phyloP scores from a whole-genome alignment of 1,140 invertebrate genomes.

The Agraylea sexmaculata region DNA sequence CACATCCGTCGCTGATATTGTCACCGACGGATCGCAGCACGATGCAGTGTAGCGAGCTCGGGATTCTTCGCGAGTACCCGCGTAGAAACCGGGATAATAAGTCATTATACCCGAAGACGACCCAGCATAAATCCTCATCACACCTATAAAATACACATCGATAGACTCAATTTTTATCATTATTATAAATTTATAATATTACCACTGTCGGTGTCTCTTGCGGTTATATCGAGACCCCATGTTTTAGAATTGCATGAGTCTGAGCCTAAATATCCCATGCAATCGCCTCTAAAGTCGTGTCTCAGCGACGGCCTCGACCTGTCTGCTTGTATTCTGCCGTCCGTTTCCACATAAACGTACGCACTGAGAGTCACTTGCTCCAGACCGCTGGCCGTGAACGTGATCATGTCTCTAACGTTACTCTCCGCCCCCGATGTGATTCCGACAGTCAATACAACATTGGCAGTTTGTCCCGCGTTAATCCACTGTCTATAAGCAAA shows the following conservation, averaged over 20 bases:
- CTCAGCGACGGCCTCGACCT: constrained; percentile 34
- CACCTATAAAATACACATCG: constrained; percentile 30
- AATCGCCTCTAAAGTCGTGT: constrained; percentile 43
- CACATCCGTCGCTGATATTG: constrained; percentile 45
- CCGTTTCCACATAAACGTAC: constrained; percentile 38
- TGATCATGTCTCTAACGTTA: constrained; percentile 43
- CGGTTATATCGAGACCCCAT: constrained; percentile 49
- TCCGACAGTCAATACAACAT: constrained; percentile 39
- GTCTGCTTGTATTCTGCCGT: constrained; percentile 26
- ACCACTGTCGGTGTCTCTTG: constrained; percentile 44
- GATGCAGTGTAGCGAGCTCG: constrained; percentile 46
- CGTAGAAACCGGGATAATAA: constrained; percentile 38
- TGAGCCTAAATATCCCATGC: constrained; percentile 30
- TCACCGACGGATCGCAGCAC: constrained; percentile 46
- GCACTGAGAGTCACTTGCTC: constrained; percentile 31
- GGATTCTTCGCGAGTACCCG: constrained; percentile 43
- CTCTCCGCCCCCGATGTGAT: constrained; percentile 34
- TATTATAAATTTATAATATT: constrained; percentile 9
- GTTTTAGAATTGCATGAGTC: constrained; percentile 40
- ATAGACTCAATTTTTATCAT: neutral
- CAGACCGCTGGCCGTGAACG: constrained; percentile 38
- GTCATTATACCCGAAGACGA: constrained; percentile 34
- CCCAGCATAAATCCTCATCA: constrained; percentile 45
- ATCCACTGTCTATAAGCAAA: constrained; percentile 33
- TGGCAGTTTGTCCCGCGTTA: constrained; percentile 37